phyloP scores from a whole-genome alignment of 2,113 vertebrate genomes.

The Stomatorhinus ivindoensis region DNA sequence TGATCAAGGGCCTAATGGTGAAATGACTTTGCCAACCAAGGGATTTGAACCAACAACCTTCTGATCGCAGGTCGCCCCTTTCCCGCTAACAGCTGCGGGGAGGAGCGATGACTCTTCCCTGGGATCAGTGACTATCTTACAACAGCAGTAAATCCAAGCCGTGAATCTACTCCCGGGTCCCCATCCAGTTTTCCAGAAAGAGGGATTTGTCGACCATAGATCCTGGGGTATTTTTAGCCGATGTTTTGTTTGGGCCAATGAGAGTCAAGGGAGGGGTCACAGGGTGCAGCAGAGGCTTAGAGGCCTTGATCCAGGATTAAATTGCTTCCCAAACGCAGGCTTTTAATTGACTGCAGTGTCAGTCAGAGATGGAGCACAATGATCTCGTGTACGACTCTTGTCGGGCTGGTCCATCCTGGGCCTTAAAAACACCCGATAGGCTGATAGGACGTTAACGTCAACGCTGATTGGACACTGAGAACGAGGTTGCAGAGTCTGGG shows the following conservation, averaged over 20 bases:
- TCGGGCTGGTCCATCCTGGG: neutral
- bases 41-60: neutral
- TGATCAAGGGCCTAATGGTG: neutral
- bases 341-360: neutral
- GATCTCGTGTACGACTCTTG: neutral
- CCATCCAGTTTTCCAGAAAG: neutral
- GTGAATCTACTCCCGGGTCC: neutral
- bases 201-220: neutral
- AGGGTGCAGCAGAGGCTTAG: neutral
- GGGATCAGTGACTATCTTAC: neutral
- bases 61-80: neutral
- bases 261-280: neutral
- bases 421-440: neutral
- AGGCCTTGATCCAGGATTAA: constrained; percentile 15
- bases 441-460: neutral
- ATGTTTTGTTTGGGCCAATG: neutral
- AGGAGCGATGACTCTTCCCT: neutral
- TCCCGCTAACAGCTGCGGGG: neutral
- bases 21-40: neutral
- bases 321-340: neutral
- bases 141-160: neutral
- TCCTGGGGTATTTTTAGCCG: constrained; percentile 9
- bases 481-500: neutral
- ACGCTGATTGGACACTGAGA: neutral
- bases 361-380: neutral